Percentiles rank a stretch among this genome's conserved stretches.
These are phyloP conservation scores for Onychorhynchus coronatus DNA, from an alignment of 2,113 vertebrate species.

Conservation along the genomic window DNA sequence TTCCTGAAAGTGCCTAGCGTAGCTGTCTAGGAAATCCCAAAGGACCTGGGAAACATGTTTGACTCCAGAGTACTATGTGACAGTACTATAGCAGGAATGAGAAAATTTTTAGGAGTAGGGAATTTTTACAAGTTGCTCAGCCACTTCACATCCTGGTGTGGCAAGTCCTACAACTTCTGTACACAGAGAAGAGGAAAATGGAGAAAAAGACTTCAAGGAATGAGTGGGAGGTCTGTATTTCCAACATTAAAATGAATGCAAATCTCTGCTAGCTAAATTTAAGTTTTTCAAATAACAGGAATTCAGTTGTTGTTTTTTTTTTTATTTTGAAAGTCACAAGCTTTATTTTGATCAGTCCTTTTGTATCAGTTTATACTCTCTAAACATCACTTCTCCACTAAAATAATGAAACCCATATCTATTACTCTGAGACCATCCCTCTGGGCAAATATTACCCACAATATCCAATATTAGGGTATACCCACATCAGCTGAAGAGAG, in stretches of 20 bases:
- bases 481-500: not conserved
- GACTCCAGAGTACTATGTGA: not conserved
- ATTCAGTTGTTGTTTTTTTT: not conserved
- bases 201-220: not conserved
- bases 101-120: not conserved
- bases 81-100: not conserved
- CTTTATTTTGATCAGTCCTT: not conserved
- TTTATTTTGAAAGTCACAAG: not conserved
- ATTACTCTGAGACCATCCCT: not conserved
- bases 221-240: not conserved
- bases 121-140: not conserved
- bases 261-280: not conserved
- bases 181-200: not conserved
- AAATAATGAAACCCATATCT: not conserved
- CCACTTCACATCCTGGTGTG: not conserved
- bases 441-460: not conserved
- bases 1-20: not conserved
- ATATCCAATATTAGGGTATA: not conserved
- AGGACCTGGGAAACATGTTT: not conserved
- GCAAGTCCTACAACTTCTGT: not conserved
- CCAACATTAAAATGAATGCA: not conserved
- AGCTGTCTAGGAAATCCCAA: not conserved
- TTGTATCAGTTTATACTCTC: not conserved
- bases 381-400: not conserved
- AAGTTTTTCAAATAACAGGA: not conserved